These are phyloP conservation scores for Lordiphosa stackelbergi DNA, from an alignment of 1,140 invertebrate genomes.

Conservation along the genomic window DNA sequence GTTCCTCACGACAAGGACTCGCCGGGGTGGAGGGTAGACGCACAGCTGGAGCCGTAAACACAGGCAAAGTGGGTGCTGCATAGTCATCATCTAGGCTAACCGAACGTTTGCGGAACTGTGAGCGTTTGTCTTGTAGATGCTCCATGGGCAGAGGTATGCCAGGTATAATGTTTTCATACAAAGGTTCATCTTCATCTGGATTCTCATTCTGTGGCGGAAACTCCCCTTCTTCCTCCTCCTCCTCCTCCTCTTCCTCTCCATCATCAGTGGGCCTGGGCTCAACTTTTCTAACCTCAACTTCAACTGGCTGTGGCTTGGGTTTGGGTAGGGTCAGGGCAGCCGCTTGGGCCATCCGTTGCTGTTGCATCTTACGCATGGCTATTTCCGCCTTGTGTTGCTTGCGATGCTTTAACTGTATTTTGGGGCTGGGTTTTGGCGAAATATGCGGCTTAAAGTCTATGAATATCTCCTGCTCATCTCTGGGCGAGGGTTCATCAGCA, in stretches of 20 bases:
- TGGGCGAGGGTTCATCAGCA: conserved; percentile 32
- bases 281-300: conserved; percentile 55
- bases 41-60: conserved; percentile 26
- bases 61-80: conserved; percentile 10
- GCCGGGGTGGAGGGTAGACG: conserved; percentile 78
- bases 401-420: conserved; percentile 77
- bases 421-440: conserved; percentile 81
- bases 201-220: conserved; percentile 25
- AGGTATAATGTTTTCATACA: conserved; percentile 64
- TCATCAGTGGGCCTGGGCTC: conserved; percentile 47
- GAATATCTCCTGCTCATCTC: conserved; percentile 88
- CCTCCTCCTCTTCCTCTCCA: conserved; percentile 34
- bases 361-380: conserved; percentile 62
- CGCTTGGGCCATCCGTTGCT: conserved; percentile 54
- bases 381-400: conserved; percentile 66
- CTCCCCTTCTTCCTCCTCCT: conserved; percentile 32
- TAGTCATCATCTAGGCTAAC: conserved; percentile 80
- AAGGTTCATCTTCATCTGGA: conserved; percentile 55
- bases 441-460: conserved; percentile 90
- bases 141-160: background rate
- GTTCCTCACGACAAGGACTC: conserved; percentile 78
- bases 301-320: conserved; percentile 45
- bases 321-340: conserved; percentile 56
- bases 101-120: conserved; percentile 81
- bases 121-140: conserved; percentile 36